Percentiles rank a stretch among this genome's conserved stretches.
Evolutionary conservation across 2,797 vertebrate species (phyloP).

Genomic region (Spizella passerina): DNA sequence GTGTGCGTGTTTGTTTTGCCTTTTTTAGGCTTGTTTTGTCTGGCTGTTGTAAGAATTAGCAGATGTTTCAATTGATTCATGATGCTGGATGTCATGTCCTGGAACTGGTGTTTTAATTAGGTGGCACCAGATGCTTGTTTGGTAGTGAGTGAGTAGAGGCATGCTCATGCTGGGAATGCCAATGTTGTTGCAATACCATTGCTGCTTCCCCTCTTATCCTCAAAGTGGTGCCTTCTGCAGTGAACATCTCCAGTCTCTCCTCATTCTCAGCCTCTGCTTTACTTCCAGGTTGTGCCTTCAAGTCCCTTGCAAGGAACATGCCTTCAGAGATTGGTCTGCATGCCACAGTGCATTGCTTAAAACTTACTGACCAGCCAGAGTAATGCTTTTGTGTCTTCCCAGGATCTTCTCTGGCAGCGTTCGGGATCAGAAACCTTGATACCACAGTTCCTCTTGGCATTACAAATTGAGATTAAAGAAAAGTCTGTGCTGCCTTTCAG

Average conservation of each 20-base stretch:
- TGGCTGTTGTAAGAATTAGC: constrained; percentile 63
- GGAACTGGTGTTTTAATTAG: constrained; percentile 63
- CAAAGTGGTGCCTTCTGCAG: neutral
- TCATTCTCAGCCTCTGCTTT: neutral
- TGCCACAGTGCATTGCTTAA: neutral
- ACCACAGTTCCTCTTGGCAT: neutral
- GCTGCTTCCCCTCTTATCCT: neutral
- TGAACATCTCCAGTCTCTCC: neutral
- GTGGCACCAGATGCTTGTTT: constrained; percentile 59
- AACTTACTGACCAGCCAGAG: neutral
- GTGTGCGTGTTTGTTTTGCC: constrained; percentile 43
- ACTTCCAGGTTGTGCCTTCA: neutral
- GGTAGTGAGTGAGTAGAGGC: neutral
- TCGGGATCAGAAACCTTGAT: neutral
- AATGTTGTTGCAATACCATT: neutral
- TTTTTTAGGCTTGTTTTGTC: constrained; percentile 57
- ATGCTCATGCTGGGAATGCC: neutral
- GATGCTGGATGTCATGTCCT: constrained; percentile 41
- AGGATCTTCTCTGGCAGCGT: neutral
- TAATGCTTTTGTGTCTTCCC: neutral
- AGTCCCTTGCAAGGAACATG: neutral
- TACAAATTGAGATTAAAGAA: neutral
- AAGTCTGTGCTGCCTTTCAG: neutral
- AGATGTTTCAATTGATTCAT: constrained; percentile 67
- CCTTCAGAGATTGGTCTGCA: neutral